Evolutionary conservation across 2,888 invertebrate species (phyloP).

Genomic region (Agriopis leucophaearia): DNA sequence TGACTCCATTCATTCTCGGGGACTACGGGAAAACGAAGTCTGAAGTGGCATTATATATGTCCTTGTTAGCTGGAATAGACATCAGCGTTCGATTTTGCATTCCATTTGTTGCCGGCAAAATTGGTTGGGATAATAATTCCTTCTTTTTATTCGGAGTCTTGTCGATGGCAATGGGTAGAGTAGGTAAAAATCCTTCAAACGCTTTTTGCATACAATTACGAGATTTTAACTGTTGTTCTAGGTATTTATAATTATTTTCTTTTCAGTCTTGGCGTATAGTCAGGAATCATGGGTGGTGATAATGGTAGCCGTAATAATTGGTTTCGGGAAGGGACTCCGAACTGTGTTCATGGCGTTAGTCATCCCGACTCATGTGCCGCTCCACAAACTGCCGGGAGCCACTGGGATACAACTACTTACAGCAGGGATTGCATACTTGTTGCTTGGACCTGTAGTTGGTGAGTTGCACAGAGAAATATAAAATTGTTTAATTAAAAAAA

Average conservation of each 20-base stretch:
- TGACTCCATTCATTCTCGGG: conserved; percentile 90
- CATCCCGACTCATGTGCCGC: conserved; percentile 90
- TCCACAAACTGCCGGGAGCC: conserved; percentile 90
- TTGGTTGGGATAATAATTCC: conserved; percentile 90
- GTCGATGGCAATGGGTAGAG: conserved; percentile 88
- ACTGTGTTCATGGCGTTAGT: conserved; percentile 92
- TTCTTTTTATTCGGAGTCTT: conserved; percentile 90
- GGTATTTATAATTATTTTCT: conserved; percentile 37
- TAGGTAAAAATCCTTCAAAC: conserved; percentile 73
- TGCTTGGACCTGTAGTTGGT: conserved; percentile 90
- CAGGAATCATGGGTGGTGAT: conserved; percentile 85
- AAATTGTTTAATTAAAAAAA: not conserved
- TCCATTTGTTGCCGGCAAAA: conserved; percentile 89
- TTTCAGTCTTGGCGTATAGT: conserved; percentile 87
- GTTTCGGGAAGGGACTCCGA: conserved; percentile 90
- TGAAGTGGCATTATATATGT: conserved; percentile 90
- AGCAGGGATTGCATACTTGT: conserved; percentile 88
- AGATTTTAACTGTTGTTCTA: not conserved
- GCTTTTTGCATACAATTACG: not conserved
- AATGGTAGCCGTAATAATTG: conserved; percentile 88
- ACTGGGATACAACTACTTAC: conserved; percentile 89
- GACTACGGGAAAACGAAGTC: conserved; percentile 88
- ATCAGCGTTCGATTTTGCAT: conserved; percentile 88
- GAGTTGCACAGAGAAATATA: conserved; percentile 49
- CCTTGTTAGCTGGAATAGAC: conserved; percentile 89